These are phyloP conservation scores for Melanerpes formicivorus DNA, from an alignment of 2,113 vertebrate genomes.

Conservation along the genomic window DNA sequence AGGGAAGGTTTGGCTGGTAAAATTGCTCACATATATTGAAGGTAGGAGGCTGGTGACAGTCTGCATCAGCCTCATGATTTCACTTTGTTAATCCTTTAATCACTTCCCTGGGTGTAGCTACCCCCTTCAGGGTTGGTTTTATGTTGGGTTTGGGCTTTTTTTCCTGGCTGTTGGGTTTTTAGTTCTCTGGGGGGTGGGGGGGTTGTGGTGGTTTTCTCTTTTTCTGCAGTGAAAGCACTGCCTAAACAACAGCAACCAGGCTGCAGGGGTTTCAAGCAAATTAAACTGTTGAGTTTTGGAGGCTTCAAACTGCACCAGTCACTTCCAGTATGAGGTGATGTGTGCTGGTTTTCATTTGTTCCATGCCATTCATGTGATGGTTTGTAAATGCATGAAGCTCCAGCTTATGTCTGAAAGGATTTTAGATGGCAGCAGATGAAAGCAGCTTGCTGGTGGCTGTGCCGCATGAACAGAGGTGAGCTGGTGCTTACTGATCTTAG, in stretches of 20 bases:
- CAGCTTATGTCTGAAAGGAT: neutral
- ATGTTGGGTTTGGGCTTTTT: neutral
- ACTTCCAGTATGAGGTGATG: neutral
- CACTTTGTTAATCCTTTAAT: neutral
- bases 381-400: neutral
- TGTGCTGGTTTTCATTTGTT: neutral
- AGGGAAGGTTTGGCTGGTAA: neutral
- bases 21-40: neutral
- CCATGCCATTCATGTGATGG: neutral
- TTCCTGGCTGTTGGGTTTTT: neutral
- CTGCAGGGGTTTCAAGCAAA: neutral
- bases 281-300: neutral
- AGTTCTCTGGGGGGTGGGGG: neutral
- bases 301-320: neutral
- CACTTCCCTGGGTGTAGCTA: neutral
- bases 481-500: neutral
- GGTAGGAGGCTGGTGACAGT: neutral
- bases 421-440: neutral
- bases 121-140: neutral
- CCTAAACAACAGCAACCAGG: neutral
- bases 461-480: neutral
- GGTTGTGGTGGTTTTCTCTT: neutral
- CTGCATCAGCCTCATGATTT: slow-evolving; percentile 2
- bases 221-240: neutral
- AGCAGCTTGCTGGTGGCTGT: neutral